Base-by-base conservation (phyloP, 2,888 invertebrate genomes). In the Phengaris arion region DNA sequence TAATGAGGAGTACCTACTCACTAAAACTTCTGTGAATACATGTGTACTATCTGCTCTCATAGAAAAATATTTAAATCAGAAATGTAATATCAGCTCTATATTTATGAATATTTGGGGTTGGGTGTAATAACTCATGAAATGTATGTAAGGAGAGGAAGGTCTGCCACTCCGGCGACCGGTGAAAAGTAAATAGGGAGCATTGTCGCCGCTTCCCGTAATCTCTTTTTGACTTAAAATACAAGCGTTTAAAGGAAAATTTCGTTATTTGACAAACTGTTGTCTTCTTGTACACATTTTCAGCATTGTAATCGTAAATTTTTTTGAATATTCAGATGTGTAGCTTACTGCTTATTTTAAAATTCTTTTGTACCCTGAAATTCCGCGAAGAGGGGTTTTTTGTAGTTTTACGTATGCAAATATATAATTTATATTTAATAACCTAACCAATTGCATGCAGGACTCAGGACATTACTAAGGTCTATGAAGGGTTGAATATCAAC, bases 101-200 rank as follows among this genome's bases (percentile, higher is more conserved):
- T 72, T 54, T 72, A 52, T 35, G 35, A 35, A 54, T 54, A 54
- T 72, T 72, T 72, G 86, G 91, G 91, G 90, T 87, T 84, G 89
- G 83, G 89, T 89, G 90, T 91, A 93, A 93, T 92, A 90, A 89
- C 92, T 90, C 93, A 92, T 93, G 93, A 93, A 93, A 93, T 93
- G 88, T 93, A 92, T 92, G 92, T 92, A 93, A 92, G 89, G 87
- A 87, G 87, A 82, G 84, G 85, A 83, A 85, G 83, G 86, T 85
- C 88, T 86, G 86, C 84, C 85, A 84, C 89, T 91, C 85, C 77
- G 78, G 81, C 81, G 79, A 81, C 82, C 84, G 85, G 83, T 85
- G 84, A 83, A 85, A 85, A 86, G 87, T 83, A 87, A 86, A 87
- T 85, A 85, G 81, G 79, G 83, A 84, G 81, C 87, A 86, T 91